A percentile compares a stretch with the other conserved stretches of the same genome.
phyloP scores from a whole-genome alignment of 2,888 invertebrate genomes.

The Eupeodes latifasciatus region DNA sequence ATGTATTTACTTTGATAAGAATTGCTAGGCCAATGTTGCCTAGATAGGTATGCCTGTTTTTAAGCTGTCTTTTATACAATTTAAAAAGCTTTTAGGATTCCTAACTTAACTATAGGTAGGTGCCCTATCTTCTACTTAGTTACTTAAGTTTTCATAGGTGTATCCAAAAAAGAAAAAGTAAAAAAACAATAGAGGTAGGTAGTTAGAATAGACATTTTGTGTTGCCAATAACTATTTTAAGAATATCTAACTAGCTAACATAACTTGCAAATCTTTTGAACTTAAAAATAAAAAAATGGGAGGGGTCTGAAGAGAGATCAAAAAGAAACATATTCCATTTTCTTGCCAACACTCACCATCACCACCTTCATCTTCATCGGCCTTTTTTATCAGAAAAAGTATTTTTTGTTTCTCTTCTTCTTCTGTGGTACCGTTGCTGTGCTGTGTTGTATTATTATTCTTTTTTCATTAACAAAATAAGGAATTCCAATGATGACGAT shows the following conservation, averaged over 20 bases:
- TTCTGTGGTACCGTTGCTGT: background rate
- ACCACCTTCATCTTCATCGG: background rate
- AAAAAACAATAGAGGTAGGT: too few species aligned
- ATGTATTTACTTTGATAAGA: too few species aligned
- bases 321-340: constrained; percentile 6
- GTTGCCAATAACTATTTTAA: constrained; percentile 7
- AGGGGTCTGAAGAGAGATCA: background rate
- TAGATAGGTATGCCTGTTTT: too few species aligned
- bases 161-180: too few species aligned
- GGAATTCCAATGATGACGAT: constrained; percentile 38
- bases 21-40: too few species aligned
- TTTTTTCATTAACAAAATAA: constrained; percentile 11
- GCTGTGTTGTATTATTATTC: background rate
- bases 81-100: too few species aligned
- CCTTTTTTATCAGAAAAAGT: background rate
- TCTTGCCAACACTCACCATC: background rate
- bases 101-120: too few species aligned
- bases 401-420: constrained; percentile 13
- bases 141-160: too few species aligned
- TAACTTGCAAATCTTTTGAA: background rate
- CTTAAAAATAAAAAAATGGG: background rate
- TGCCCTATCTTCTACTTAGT: too few species aligned
- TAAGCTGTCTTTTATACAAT: too few species aligned
- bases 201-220: background rate
- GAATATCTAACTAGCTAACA: background rate